A percentile compares a stretch with the other conserved stretches of the same genome.
Evolutionary conservation across 2,113 vertebrate genomes (phyloP).

Genomic region (Psittacula cyanocephala): DNA sequence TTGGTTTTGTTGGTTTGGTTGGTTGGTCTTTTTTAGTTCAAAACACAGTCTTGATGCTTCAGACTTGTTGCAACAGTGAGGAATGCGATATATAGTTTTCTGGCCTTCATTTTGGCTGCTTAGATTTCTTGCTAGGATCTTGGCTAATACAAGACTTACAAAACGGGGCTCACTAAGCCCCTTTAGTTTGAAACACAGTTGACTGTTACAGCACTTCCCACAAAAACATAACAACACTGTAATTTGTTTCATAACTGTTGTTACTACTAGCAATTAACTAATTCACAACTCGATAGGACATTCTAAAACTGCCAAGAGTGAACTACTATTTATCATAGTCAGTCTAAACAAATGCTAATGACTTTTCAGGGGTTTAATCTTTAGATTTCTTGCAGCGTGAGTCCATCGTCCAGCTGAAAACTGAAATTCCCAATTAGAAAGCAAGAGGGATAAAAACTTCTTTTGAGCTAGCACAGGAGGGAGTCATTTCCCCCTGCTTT

Average conservation of each 20-base stretch:
- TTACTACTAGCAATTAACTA: neutral
- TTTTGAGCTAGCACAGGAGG: conserved; percentile 40
- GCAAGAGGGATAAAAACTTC: conserved; percentile 9
- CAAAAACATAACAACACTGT: neutral
- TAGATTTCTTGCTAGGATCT: neutral
- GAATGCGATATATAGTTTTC: neutral
- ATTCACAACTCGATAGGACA: neutral
- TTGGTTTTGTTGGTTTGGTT: neutral
- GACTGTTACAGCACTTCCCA: neutral
- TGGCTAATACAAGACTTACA: neutral
- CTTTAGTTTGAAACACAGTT: neutral
- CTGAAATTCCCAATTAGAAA: conserved; percentile 30
- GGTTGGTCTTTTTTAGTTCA: neutral
- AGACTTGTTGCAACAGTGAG: neutral
- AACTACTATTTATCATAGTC: conserved; percentile 16
- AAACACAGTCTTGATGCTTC: neutral
- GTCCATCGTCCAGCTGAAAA: conserved; percentile 1
- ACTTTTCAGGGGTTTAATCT: conserved; percentile 4
- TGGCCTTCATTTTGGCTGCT: neutral
- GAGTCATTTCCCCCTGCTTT: neutral
- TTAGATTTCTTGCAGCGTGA: neutral
- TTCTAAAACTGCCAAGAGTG: neutral
- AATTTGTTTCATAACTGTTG: conserved; percentile 2
- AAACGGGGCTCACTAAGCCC: neutral
- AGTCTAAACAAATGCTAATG: conserved; percentile 42